Evolutionary conservation across 2,888 invertebrate species (phyloP).

Genomic region (Pseudoips prasinana): DNA sequence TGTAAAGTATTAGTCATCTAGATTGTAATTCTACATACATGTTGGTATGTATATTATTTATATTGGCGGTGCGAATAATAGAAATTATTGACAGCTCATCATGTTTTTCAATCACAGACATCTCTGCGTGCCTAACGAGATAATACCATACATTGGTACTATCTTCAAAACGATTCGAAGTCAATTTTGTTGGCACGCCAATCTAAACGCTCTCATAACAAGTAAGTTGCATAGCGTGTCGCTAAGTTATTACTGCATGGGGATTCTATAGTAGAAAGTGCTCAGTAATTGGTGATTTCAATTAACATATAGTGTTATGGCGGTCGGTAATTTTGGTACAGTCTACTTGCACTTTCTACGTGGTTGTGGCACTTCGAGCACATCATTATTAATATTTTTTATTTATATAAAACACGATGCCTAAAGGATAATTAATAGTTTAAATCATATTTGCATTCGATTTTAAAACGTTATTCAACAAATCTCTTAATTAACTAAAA

Average conservation of each 20-base stretch:
- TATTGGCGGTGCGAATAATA: too few relatives aligned
- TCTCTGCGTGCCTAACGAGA: background rate
- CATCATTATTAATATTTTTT: too few relatives aligned
- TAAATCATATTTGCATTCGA: too few relatives aligned
- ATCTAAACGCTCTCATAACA: constrained; percentile 22
- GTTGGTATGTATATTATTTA: too few relatives aligned
- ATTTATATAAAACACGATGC: too few relatives aligned
- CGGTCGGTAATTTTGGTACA: constrained; percentile 53
- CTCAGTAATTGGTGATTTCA: constrained; percentile 61
- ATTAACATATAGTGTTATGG: constrained; percentile 64
- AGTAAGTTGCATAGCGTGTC: constrained; percentile 42
- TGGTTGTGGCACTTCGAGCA: constrained; percentile 18
- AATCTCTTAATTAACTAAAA: too few relatives aligned
- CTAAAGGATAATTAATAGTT: too few relatives aligned
- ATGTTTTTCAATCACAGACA: too few relatives aligned
- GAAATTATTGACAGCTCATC: too few relatives aligned
- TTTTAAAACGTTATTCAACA: too few relatives aligned
- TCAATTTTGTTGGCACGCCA: constrained; percentile 18
- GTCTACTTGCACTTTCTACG: constrained; percentile 70
- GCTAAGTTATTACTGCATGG: constrained; percentile 45
- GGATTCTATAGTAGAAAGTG: constrained; percentile 53
- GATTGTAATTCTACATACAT: too few relatives aligned
- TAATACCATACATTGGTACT: background rate
- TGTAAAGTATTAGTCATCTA: too few relatives aligned
- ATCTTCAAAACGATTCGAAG: constrained; percentile 12